Evolutionary conservation across 1,140 invertebrate genomes (phyloP).

Genomic region (Drosophila bifasciata): DNA sequence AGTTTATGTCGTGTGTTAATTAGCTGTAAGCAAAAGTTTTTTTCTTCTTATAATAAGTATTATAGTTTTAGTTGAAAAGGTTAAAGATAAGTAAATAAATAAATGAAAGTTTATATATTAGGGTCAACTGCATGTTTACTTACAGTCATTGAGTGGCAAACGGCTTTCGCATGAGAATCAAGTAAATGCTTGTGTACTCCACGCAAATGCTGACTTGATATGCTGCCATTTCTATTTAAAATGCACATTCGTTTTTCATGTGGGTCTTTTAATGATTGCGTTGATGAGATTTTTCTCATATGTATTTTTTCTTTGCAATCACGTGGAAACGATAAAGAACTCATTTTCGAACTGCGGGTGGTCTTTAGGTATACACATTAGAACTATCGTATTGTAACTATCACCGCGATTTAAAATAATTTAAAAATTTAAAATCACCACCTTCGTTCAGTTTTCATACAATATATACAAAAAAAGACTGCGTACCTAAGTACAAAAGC

Average conservation of each 20-base stretch:
- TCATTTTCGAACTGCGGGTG: conserved; percentile 47
- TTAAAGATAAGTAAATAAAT: no score
- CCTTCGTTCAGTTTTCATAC: conserved; percentile 16
- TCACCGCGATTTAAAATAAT: background rate
- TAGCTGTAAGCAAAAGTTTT: no score
- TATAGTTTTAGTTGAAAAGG: no score
- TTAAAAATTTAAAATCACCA: conserved; percentile 10
- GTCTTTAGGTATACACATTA: conserved; percentile 10
- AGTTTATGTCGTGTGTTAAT: no score
- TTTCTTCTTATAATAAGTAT: no score
- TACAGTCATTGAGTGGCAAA: conserved; percentile 91
- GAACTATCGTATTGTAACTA: conserved; percentile 22
- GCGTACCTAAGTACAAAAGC: conserved; percentile 40
- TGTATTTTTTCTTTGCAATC: conserved; percentile 36
- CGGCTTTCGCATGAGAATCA: conserved; percentile 88
- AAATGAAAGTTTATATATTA: background rate
- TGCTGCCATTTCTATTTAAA: conserved; percentile 79
- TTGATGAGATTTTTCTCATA: conserved; percentile 53
- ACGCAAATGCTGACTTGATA: conserved; percentile 85
- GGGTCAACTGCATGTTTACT: conserved; percentile 78
- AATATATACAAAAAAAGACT: conserved; percentile 27
- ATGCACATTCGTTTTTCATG: conserved; percentile 59
- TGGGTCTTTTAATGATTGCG: conserved; percentile 63
- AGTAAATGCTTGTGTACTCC: conserved; percentile 91
- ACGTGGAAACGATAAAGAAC: conserved; percentile 70